Evolutionary conservation across 2,113 vertebrate genomes (phyloP), one percentile per base, ranked within the genome.

Genomic region (Columba janthina): DNA sequence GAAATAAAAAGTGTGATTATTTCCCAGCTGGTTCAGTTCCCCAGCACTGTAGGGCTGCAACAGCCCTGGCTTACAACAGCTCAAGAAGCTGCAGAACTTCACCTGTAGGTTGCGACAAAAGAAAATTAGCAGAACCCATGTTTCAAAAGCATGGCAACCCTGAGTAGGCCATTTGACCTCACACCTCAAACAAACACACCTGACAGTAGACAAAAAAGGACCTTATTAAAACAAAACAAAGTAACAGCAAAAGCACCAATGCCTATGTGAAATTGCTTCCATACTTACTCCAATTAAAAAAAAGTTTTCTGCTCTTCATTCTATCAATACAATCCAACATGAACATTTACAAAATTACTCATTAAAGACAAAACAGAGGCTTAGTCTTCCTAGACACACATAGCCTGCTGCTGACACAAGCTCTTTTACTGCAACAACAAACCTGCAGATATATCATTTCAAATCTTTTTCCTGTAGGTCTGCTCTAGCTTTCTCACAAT

Each of bases 351-450:
- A 71, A 94, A 75, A 81, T 61, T 54, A 84, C 25, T 87, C 85
- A 85, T 64, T 78, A 89, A 67, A 84, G 53, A 77, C 50, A 93
- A 93, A 96, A 89, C 80, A 92, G 91, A 95, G 46, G 54, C 84
- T 95, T 89, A 75, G 26, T 66, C 66, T 95, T 94, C 65, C 65
- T 6, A 90, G 21, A 78, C n/a, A 92, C 9, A 75, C 38, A 81
- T 0, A 74, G 40, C 25, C 50, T 81, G 61, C 50, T 82, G 83
- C 76, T 93, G 86, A 95, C 66, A 85, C 76, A 92, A 90, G 70
- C 76, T 89, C 73, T 73, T 93, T 93, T 87, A 73, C 64, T 20
- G n/a, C 79, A 90, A 72, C 29, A 74, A 84, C 34, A 73, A 71
- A 78, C 62, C n/a, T 70, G 69, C 70, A 90, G 80, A 94, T 84